Percentiles rank a stretch among this genome's conserved stretches.
Conservation (phyloP, 1,140 invertebrate genomes). For the Lepidurus apus region DNA sequence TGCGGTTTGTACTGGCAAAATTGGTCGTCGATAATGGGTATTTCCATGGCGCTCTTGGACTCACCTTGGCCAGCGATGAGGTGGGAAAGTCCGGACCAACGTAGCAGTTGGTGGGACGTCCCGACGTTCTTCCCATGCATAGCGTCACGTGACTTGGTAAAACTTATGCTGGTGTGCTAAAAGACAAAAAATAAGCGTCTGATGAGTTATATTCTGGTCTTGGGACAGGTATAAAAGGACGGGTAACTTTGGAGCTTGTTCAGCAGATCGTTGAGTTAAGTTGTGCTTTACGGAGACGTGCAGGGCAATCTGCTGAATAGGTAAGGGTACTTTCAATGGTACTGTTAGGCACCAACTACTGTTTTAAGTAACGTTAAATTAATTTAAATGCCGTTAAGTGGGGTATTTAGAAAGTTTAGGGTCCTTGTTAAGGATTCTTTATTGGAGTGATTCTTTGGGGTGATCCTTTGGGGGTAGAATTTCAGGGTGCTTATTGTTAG, state of each 20-base stretch:
- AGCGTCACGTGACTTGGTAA: not conserved
- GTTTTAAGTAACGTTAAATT: no score
- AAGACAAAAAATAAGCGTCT: not conserved
- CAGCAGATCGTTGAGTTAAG: slow-evolving; percentile 4
- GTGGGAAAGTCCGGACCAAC: not conserved
- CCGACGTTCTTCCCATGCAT: not conserved
- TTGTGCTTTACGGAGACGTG: not conserved
- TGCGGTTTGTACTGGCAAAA: no score
- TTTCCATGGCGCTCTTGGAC: not conserved
- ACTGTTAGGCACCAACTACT: no score
- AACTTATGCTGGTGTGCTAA: not conserved
- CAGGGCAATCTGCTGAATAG: not conserved
- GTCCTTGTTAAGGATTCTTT: no score
- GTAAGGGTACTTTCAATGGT: not conserved
- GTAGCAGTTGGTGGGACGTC: not conserved
- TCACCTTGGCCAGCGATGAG: not conserved
- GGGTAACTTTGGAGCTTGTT: not conserved
- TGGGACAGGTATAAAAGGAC: not conserved
- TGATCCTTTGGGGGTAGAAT: no score
- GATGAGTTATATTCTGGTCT: not conserved
- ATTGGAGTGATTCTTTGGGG: no score
- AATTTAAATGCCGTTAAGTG: no score
- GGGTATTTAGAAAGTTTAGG: no score
- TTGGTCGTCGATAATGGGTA: not conserved
- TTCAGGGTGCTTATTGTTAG: no score